A percentile compares a stretch with the other conserved stretches of the same genome.
phyloP scores from a whole-genome alignment of 2,113 vertebrate genomes.

The Pterocles orientalis region DNA sequence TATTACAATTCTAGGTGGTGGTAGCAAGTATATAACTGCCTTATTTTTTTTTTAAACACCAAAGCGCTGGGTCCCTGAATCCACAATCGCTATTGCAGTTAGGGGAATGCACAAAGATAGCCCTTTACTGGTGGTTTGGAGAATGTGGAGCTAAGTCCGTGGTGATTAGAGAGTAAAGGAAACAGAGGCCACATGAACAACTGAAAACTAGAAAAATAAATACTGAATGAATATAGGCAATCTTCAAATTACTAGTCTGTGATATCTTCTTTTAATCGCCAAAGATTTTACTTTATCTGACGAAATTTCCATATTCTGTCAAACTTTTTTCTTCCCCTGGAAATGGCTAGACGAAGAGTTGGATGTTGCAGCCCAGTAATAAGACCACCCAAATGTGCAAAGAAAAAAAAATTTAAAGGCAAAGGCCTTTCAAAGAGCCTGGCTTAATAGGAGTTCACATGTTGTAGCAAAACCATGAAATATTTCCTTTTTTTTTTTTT shows the following conservation, averaged over 20 bases:
- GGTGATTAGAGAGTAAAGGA: background rate
- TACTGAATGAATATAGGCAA: background rate
- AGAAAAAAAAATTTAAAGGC: background rate
- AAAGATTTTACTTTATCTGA: background rate
- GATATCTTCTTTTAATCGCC: background rate
- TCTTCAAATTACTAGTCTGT: background rate
- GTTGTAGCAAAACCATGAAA: background rate
- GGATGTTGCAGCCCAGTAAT: background rate
- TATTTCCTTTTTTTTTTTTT: background rate
- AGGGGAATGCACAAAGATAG: background rate
- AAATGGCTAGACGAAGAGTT: background rate
- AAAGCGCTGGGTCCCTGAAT: background rate
- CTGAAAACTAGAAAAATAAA: background rate
- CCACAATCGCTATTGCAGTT: background rate
- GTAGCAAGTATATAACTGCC: background rate
- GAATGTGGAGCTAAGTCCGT: background rate
- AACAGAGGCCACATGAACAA: rapidly evolving
- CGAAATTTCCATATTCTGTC: background rate
- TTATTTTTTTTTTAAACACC: background rate
- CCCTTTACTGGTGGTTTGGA: background rate
- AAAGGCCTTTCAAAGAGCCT: background rate
- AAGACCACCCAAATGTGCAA: background rate
- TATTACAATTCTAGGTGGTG: background rate
- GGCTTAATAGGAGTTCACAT: background rate
- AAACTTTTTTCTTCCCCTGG: background rate